Percentiles rank a stretch among this genome's conserved stretches.
phyloP scores from a whole-genome alignment of 2,888 invertebrate species.

The Archips xylosteana region DNA sequence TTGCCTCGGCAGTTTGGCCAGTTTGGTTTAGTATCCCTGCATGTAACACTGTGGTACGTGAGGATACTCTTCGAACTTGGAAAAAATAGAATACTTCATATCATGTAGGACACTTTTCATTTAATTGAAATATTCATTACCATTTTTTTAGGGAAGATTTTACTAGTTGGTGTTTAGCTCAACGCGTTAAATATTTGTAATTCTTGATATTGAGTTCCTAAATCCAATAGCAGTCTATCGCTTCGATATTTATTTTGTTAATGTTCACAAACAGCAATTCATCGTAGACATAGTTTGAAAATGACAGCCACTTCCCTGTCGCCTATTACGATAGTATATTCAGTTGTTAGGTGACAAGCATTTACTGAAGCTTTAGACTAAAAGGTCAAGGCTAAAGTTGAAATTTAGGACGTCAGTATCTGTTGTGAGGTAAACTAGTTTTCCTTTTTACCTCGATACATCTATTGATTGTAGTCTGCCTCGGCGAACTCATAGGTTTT shows the following conservation, averaged over 20 bases:
- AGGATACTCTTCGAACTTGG: background rate
- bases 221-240: background rate
- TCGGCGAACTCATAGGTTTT: conserved; percentile 13
- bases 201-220: background rate
- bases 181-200: background rate
- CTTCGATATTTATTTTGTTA: conserved; percentile 15
- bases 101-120: background rate
- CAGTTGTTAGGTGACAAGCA: conserved; percentile 16
- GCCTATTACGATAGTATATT: conserved; percentile 18
- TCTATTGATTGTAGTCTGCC: conserved; percentile 22
- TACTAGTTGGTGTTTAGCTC: background rate
- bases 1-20: conserved; percentile 46
- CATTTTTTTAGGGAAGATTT: background rate
- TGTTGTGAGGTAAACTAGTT: conserved; percentile 2
- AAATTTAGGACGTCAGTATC: conserved; percentile 13
- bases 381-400: conserved; percentile 28
- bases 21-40: conserved; percentile 11
- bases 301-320: conserved; percentile 19
- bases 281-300: conserved; percentile 18
- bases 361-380: conserved; percentile 16
- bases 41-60: background rate
- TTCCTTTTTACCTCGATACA: conserved; percentile 4
- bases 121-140: background rate
- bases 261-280: conserved; percentile 15
- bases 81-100: background rate